Evolutionary conservation across 1,140 invertebrate species (phyloP).

Genomic region (Antheraea mylitta): DNA sequence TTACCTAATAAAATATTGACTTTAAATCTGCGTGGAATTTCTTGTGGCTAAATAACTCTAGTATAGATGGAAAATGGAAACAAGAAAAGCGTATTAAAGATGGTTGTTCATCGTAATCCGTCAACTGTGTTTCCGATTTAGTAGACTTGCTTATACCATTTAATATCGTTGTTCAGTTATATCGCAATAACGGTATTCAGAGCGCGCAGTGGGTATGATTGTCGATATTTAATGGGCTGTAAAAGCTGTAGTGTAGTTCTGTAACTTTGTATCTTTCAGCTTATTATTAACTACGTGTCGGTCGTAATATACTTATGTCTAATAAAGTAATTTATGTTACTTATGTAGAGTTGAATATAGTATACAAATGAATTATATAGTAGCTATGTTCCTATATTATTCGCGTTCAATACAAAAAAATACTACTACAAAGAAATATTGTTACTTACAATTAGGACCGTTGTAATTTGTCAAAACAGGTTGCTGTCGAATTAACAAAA

Average conservation of each 20-base stretch:
- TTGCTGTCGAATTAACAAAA: too few species aligned
- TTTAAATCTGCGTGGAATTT: not conserved
- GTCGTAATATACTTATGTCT: not conserved
- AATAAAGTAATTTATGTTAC: too few species aligned
- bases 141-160: conserved; percentile 19
- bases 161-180: conserved; percentile 19
- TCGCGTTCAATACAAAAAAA: too few species aligned
- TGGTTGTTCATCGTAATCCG: conserved; percentile 18
- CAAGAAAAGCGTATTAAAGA: conserved; percentile 36
- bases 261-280: not conserved
- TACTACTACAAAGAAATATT: too few species aligned
- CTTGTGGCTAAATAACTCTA: not conserved
- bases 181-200: conserved; percentile 18
- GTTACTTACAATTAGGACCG: too few species aligned
- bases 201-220: conserved; percentile 6
- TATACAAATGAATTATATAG: too few species aligned
- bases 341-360: too few species aligned
- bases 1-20: not conserved
- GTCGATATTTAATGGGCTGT: not conserved
- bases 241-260: not conserved
- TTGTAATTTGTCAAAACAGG: too few species aligned
- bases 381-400: too few species aligned
- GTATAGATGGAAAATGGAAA: conserved; percentile 7
- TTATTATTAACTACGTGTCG: not conserved
- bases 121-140: conserved; percentile 20